Percentiles rank a stretch among this genome's conserved stretches.
Evolutionary conservation across 2,113 vertebrate genomes (phyloP).

Genomic region (Gila orcuttii): DNA sequence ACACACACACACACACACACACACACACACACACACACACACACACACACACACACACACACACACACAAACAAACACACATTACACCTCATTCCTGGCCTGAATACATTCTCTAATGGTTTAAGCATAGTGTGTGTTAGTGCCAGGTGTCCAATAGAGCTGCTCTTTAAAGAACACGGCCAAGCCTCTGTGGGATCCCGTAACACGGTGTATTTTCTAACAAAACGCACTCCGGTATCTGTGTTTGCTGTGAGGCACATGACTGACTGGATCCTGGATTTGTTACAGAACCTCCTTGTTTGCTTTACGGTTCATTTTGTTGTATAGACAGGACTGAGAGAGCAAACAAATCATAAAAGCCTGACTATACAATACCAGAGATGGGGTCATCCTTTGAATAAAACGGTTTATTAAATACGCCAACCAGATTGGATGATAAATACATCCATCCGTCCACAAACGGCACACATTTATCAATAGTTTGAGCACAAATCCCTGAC

Average conservation of each 20-base stretch:
- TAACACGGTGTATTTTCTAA: slow-evolving; percentile 50
- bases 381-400: slow-evolving; percentile 40
- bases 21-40: slow-evolving; percentile 33
- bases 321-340: slow-evolving; percentile 29
- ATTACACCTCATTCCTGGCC: slow-evolving; percentile 59
- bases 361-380: neutral
- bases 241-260: slow-evolving; percentile 41
- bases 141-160: slow-evolving; percentile 62
- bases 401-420: slow-evolving; percentile 40
- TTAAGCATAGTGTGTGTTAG: slow-evolving; percentile 55
- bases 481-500: slow-evolving; percentile 35
- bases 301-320: slow-evolving; percentile 42
- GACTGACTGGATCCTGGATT: slow-evolving; percentile 59
- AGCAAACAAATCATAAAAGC: slow-evolving; percentile 41
- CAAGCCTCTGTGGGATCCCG: slow-evolving; percentile 49
- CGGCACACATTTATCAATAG: slow-evolving; percentile 40
- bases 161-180: slow-evolving; percentile 60
- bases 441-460: slow-evolving; percentile 31
- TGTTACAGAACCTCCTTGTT: slow-evolving; percentile 45
- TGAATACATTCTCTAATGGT: slow-evolving; percentile 51
- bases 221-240: slow-evolving; percentile 12
- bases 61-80: slow-evolving; percentile 18
- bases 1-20: too few relatives aligned
- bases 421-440: slow-evolving; percentile 38
- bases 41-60: neutral